Evolutionary conservation across 2,888 invertebrate species (phyloP).

Genomic region (Orchesella flavescens): DNA sequence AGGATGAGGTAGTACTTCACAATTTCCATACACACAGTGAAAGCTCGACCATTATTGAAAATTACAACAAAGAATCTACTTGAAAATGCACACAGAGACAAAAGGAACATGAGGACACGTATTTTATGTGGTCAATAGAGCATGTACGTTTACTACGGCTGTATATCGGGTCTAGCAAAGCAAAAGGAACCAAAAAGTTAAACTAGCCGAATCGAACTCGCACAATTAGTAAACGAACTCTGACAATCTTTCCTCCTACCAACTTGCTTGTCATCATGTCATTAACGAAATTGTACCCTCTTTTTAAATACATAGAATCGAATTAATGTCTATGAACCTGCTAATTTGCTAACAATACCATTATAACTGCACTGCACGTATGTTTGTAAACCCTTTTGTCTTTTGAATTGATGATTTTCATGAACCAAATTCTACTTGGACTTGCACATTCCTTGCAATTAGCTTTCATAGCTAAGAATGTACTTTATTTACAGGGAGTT

Average conservation of each 20-base stretch:
- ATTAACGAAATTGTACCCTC: not conserved
- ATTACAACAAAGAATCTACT: not conserved
- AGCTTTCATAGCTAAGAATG: too few species aligned
- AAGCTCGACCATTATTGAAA: not conserved
- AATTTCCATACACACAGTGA: not conserved
- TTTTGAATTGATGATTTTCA: too few species aligned
- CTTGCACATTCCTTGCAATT: too few species aligned
- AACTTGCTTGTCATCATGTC: not conserved
- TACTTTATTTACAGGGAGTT: too few species aligned
- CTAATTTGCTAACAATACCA: too few species aligned
- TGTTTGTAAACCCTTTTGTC: too few species aligned
- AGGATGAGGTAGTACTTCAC: too few species aligned
- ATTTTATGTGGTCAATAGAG: conserved; percentile 6
- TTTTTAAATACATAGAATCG: too few species aligned
- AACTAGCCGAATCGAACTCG: conserved; percentile 9
- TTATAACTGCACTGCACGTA: too few species aligned
- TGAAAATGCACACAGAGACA: not conserved
- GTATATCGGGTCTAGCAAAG: not conserved
- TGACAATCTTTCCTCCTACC: not conserved
- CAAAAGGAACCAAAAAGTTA: not conserved
- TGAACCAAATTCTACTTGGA: too few species aligned
- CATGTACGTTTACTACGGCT: conserved; percentile 1
- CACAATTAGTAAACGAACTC: not conserved
- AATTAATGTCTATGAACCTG: too few species aligned
- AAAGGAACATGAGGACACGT: not conserved